These are phyloP conservation scores for Clinocottus analis DNA, from an alignment of 2,113 vertebrate species.

Conservation along the genomic window DNA sequence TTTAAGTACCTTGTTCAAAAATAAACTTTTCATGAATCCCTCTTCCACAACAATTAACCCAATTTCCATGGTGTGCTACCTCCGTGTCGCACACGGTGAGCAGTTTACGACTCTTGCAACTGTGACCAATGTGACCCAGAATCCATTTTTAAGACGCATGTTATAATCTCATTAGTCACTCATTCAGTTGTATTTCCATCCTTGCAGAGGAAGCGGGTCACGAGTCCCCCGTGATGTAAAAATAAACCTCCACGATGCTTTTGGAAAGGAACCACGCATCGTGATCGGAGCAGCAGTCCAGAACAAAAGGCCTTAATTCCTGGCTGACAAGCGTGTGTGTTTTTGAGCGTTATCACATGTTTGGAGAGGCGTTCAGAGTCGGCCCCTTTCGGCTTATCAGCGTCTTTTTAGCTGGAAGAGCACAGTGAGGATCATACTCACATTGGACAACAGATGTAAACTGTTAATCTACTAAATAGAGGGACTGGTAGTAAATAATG, in stretches of 20 bases:
- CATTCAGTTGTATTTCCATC: conserved; percentile 43
- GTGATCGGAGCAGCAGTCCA: conserved; percentile 1
- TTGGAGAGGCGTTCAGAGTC: conserved; percentile 19
- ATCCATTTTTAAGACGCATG: conserved; percentile 48
- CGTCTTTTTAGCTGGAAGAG: not conserved
- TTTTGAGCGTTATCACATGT: conserved; percentile 11
- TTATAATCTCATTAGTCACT: conserved; percentile 55
- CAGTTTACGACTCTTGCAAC: conserved; percentile 35
- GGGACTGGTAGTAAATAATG: conserved; percentile 1
- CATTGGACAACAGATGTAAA: not conserved
- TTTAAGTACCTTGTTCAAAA: not conserved
- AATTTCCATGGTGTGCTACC: not conserved
- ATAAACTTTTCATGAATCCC: not conserved
- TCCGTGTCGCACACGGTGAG: not conserved
- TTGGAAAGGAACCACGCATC: not conserved
- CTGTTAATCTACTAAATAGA: not conserved
- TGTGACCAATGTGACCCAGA: conserved; percentile 62
- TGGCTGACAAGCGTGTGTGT: conserved; percentile 14
- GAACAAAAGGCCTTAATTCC: conserved; percentile 13
- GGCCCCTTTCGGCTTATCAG: not conserved
- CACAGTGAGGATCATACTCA: not conserved
- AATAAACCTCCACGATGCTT: not conserved
- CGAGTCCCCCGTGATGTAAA: not conserved
- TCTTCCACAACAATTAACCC: not conserved
- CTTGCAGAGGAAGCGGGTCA: conserved; percentile 57